A percentile compares a stretch with the other conserved stretches of the same genome.
Evolutionary conservation across 2,797 vertebrate genomes (phyloP).

Genomic region (Enteromius argenteus): DNA sequence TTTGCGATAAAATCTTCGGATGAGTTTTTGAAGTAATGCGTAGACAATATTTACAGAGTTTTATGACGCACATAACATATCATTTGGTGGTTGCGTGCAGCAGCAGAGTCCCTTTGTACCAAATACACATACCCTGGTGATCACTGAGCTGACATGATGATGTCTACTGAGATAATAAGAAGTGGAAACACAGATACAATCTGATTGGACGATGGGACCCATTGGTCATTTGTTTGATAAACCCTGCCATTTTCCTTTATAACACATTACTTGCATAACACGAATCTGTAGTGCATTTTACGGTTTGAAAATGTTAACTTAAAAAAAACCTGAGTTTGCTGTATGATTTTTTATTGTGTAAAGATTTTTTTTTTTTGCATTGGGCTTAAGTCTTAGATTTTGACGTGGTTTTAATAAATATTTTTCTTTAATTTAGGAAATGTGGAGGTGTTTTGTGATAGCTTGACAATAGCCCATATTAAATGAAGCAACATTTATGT

Average conservation of each 20-base stretch:
- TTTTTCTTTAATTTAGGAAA: not conserved
- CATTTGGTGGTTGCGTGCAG: not conserved
- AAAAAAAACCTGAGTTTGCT: not conserved
- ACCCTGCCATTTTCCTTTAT: not conserved
- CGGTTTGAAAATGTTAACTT: not conserved
- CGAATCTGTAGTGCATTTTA: not conserved
- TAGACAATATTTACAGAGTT: not conserved
- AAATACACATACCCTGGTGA: not conserved
- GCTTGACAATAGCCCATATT: not conserved
- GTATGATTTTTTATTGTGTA: not conserved
- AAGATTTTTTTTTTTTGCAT: not conserved
- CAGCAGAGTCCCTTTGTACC: not conserved
- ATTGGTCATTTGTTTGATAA: not conserved
- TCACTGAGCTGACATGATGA: not conserved
- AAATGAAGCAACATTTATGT: not conserved
- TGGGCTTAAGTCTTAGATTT: not conserved
- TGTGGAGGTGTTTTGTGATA: not conserved
- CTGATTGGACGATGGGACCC: constrained; percentile 7
- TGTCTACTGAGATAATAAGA: constrained; percentile 23
- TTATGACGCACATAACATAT: not conserved
- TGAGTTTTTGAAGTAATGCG: not conserved
- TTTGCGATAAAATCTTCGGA: not conserved
- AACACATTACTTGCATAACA: not conserved
- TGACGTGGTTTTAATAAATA: not conserved
- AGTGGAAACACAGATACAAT: not conserved